Evolutionary conservation across 2,797 vertebrate species (phyloP), one percentile per base, ranked within the genome.

Genomic region (Sebastes hubbsi): DNA sequence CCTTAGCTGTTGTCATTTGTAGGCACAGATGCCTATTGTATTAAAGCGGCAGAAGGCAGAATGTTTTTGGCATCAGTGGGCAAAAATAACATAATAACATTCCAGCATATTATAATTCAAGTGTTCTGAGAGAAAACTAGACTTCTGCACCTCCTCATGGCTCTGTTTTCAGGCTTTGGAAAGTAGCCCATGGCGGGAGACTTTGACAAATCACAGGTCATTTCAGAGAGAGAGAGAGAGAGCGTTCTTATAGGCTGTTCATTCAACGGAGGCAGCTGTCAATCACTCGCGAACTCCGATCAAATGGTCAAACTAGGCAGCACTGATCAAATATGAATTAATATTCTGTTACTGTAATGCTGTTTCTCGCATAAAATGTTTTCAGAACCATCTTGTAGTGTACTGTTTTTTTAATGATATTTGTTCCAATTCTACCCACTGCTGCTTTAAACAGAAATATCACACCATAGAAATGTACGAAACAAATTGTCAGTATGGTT

Each of bases 1-100:
- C 62, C 27, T 67, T 32, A 65, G 75, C 65, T 74, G 78, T 67
- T 75, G 81, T 86, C 80, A 68, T 80, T 67, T 76, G 64, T 52
- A 34, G 58, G 65, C 58, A 60, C 59, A 54, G 52, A 22, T n/a
- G 16, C 20, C 52, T 54, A 11, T 18, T 54, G n/a, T 54, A 22
- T 54, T 22, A 54, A 54, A 54, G 8, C 2, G 0, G 18, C 18
- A 52, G 46, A 9, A 52, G 46, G 46, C 18, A 0, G 46, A 52
- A 52, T 52, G 18, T 52, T 52, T 52, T 52, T n/a, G 46, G 18
- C 46, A 52, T 52, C 46, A 52, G 8, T 52, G 4, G 46, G 46
- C 18, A 52, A 9, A 52, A 20, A 46, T 46, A 3, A 3, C 46
- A 52, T 52, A 52, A 52, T 20, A 52, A 52, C 46, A 8, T 52